phyloP scores from a whole-genome alignment of 2,113 vertebrate genomes.

The Cairina moschata region DNA sequence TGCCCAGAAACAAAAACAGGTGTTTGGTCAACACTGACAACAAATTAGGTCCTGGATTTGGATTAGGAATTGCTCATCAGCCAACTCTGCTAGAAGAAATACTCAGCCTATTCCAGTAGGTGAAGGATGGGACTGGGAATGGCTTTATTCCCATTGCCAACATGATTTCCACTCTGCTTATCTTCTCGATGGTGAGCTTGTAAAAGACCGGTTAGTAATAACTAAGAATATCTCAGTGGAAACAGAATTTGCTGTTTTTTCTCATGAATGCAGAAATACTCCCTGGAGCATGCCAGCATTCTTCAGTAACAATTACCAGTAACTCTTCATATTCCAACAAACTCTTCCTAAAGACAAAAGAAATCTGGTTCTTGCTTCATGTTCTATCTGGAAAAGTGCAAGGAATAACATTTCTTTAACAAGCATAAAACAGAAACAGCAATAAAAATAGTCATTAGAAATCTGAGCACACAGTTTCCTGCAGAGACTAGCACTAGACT shows the following conservation, averaged over 20 bases:
- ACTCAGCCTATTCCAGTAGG: not conserved
- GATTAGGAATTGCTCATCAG: not conserved
- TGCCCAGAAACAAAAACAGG: not conserved
- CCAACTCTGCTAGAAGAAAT: not conserved
- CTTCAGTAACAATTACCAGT: not conserved
- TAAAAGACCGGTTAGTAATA: not conserved
- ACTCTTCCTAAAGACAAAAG: not conserved
- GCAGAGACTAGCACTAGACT: not conserved
- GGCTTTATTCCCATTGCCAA: not conserved
- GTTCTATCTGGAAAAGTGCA: not conserved
- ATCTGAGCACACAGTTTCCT: not conserved
- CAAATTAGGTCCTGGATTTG: not conserved
- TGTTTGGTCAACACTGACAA: not conserved
- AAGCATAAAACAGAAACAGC: not conserved
- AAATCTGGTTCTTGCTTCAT: not conserved
- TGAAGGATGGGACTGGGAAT: not conserved
- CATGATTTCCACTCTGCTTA: not conserved
- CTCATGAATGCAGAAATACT: not conserved
- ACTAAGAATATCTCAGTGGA: not conserved
- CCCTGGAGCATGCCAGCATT: not conserved
- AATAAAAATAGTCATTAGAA: not conserved
- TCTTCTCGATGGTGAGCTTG: not conserved
- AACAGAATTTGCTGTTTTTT: not conserved
- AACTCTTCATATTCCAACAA: not conserved
- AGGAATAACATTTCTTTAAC: not conserved